phyloP scores from a whole-genome alignment of 2,113 vertebrate genomes.

The Hemibagrus wyckioides region DNA sequence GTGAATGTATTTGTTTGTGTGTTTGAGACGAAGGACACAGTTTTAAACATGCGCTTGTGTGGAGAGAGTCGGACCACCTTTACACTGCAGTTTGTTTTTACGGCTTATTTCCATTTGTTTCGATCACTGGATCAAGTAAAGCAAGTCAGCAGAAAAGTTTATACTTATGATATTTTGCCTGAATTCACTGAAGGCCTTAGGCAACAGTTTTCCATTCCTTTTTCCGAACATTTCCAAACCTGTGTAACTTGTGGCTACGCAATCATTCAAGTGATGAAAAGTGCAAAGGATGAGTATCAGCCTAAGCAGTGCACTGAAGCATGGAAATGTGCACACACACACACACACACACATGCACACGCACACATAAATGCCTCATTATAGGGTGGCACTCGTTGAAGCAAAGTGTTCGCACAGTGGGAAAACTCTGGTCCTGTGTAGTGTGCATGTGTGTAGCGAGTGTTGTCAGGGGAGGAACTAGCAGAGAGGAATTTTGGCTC shows the following conservation, averaged over 20 bases:
- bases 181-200: background rate
- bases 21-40: background rate
- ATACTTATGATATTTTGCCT: slow-evolving; percentile 16
- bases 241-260: slow-evolving; percentile 17
- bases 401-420: background rate
- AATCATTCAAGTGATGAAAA: slow-evolving; percentile 15
- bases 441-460: slow-evolving; percentile 10
- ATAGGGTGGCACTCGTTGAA: slow-evolving; percentile 5
- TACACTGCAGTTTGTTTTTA: background rate
- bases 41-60: background rate
- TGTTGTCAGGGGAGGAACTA: slow-evolving; percentile 31
- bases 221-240: background rate
- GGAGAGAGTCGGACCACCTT: background rate
- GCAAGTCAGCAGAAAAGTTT: slow-evolving; percentile 19
- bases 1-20: background rate
- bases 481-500: slow-evolving; percentile 48
- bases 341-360: slow-evolving; percentile 17
- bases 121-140: slow-evolving; percentile 20
- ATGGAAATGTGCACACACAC: background rate
- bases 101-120: background rate
- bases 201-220: slow-evolving; percentile 23
- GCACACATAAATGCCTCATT: background rate
- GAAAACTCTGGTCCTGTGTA: slow-evolving; percentile 6
- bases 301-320: background rate
- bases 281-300: slow-evolving; percentile 20